Conservation (phyloP, 1,140 invertebrate species). For the Zophobas morio region DNA sequence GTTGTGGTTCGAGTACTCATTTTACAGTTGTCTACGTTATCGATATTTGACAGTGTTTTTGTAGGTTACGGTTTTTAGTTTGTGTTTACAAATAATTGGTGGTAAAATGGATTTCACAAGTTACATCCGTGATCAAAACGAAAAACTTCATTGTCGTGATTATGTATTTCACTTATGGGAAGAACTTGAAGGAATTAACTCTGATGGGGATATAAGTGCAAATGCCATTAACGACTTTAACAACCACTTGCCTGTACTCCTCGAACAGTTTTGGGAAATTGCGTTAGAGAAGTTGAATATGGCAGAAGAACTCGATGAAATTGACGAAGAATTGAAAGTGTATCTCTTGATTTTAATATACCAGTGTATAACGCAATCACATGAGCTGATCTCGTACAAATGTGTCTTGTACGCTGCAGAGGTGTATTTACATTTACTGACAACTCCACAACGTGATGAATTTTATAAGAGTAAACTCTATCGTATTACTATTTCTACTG, state of each 20-base stretch:
- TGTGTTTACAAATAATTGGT: neutral
- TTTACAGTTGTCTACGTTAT: too few species aligned
- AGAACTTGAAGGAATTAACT: constrained; percentile 7
- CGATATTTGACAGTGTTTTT: neutral
- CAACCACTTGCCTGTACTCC: constrained; percentile 31
- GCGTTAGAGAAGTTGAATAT: constrained; percentile 22
- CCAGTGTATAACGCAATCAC: constrained; percentile 22
- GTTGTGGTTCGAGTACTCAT: too few species aligned
- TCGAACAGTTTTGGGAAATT: constrained; percentile 37
- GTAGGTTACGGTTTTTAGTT: neutral
- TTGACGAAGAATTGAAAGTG: constrained; percentile 25
- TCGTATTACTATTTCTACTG: neutral
- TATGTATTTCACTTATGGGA: constrained; percentile 18
- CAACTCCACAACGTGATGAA: constrained; percentile 16
- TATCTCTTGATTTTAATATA: constrained; percentile 37
- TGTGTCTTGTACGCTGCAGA: constrained; percentile 14
- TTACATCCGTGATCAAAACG: constrained; percentile 35
- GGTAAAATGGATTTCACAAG: constrained; percentile 40
- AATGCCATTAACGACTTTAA: constrained; percentile 17
- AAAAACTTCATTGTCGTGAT: constrained; percentile 20
- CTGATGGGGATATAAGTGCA: neutral
- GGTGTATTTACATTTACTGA: constrained; percentile 14
- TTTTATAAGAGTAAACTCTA: constrained; percentile 26
- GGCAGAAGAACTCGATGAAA: neutral
- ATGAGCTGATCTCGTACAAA: constrained; percentile 29